These are phyloP conservation scores for Cladopsammia gracilis DNA, from an alignment of 64 coral and sea anemone species.

Conservation along the genomic window DNA sequence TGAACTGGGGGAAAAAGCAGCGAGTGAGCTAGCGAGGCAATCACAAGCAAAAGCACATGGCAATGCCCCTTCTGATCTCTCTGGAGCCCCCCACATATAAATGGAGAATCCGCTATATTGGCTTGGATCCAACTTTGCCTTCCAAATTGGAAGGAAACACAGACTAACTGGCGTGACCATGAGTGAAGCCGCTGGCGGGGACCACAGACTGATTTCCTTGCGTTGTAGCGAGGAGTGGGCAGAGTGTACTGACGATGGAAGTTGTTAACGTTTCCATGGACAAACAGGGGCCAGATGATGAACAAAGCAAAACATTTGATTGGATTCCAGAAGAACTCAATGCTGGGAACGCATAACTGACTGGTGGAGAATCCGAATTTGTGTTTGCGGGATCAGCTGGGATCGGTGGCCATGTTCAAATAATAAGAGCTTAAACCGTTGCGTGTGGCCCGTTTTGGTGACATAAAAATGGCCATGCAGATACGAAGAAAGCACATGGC, in stretches of 20 bases:
- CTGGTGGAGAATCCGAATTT: neutral
- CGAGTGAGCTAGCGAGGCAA: neutral
- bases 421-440: no score
- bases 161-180: neutral
- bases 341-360: neutral
- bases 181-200: neutral
- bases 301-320: neutral
- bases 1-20: no score
- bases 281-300: neutral
- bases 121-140: neutral
- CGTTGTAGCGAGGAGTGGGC: neutral
- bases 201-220: neutral
- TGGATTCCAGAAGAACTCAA: neutral
- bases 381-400: neutral
- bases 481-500: no score
- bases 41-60: neutral
- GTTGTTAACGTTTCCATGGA: neutral
- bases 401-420: neutral
- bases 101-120: neutral
- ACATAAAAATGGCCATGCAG: no score
- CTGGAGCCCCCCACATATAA: neutral
- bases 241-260: neutral
- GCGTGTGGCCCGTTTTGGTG: no score
- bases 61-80: neutral
- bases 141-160: neutral